A percentile compares a stretch with the other conserved stretches of the same genome.
Conservation (phyloP, 2,888 invertebrate species). For the Thymelicus sylvestris region DNA sequence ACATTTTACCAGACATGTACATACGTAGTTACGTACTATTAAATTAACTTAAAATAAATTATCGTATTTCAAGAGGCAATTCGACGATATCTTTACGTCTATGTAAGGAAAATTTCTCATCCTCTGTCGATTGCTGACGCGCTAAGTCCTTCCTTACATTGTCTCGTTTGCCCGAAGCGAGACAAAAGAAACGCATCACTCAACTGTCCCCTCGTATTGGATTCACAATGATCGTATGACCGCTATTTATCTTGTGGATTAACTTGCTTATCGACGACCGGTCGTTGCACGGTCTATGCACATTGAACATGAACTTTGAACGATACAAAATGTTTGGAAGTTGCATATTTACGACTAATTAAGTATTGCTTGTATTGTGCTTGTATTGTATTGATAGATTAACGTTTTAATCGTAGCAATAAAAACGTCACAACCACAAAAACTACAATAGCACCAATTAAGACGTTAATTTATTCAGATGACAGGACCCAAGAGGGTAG, state of each 20-base stretch:
- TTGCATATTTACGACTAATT: too few relatives aligned
- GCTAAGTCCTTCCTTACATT: conserved; percentile 67
- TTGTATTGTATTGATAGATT: too few relatives aligned
- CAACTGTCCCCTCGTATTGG: conserved; percentile 65
- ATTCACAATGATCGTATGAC: conserved; percentile 65
- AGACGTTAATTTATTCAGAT: conserved; percentile 79
- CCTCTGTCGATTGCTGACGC: conserved; percentile 74
- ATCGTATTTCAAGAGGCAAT: conserved; percentile 10
- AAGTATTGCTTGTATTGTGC: too few relatives aligned
- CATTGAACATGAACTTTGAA: too few relatives aligned
- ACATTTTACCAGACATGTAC: too few relatives aligned
- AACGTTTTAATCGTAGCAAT: conserved; percentile 8
- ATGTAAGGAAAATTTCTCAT: conserved; percentile 46
- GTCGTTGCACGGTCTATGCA: conserved; percentile 39
- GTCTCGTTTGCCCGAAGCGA: conserved; percentile 64
- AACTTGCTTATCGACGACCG: conserved; percentile 76
- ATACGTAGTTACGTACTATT: too few relatives aligned
- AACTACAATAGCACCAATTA: conserved; percentile 67
- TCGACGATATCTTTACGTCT: conserved; percentile 31
- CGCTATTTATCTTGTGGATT: conserved; percentile 81
- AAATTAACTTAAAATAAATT: too few relatives aligned
- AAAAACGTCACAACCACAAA: conserved; percentile 45
- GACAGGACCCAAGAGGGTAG: conserved; percentile 72
- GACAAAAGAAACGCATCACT: conserved; percentile 83
- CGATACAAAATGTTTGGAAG: too few relatives aligned